A percentile compares a stretch with the other conserved stretches of the same genome.
phyloP scores from a whole-genome alignment of 2,888 invertebrate species.

The Portevinia maculata region DNA sequence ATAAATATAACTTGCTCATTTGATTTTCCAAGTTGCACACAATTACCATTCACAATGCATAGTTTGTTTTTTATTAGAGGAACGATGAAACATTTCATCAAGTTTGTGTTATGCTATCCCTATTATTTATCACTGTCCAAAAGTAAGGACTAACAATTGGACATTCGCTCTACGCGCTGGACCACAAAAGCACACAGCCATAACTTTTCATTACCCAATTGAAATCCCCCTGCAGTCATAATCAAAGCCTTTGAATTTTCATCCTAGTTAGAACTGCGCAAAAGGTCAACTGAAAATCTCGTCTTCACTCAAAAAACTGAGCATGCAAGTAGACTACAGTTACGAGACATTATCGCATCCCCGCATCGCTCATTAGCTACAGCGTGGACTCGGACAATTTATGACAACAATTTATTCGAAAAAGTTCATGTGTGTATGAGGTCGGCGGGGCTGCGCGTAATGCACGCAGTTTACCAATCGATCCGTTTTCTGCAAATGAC shows the following conservation, averaged over 20 bases:
- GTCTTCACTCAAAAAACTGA: conserved; percentile 1
- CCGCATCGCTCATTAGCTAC: conserved; percentile 24
- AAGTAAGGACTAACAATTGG: neutral
- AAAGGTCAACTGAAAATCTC: conserved; percentile 18
- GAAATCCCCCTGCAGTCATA: neutral
- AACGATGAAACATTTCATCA: too few species aligned
- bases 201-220: neutral
- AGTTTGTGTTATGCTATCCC: neutral
- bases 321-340: neutral
- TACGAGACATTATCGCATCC: neutral
- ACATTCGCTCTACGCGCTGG: neutral
- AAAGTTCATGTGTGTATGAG: neutral
- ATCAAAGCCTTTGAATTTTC: conserved; percentile 21
- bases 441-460: conserved; percentile 11
- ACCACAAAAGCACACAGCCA: neutral
- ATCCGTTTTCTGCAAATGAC: conserved; percentile 69
- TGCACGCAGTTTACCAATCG: conserved; percentile 41
- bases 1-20: too few species aligned
- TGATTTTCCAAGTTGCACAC: too few species aligned
- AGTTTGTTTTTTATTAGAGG: too few species aligned
- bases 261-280: conserved; percentile 3
- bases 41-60: too few species aligned
- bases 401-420: conserved; percentile 44
- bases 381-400: conserved; percentile 29
- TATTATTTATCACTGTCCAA: neutral